Evolutionary conservation across 1,140 invertebrate species (phyloP).

Genomic region (Drosophila parabipectinata): DNA sequence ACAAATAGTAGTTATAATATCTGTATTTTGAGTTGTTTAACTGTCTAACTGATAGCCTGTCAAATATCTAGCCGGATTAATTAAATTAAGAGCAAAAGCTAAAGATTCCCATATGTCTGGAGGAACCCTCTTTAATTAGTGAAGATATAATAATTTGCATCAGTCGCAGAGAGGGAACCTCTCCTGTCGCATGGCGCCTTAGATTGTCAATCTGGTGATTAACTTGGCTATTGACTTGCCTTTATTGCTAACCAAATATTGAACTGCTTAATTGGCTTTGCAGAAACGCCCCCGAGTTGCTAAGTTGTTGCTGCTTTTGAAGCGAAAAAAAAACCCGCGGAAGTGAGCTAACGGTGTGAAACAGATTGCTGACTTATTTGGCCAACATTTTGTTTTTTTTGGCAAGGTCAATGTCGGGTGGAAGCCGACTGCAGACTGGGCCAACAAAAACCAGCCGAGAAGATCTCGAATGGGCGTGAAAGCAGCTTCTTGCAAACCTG

Average conservation of each 20-base stretch:
- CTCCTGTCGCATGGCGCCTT: background rate
- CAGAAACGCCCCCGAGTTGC: slow-evolving; percentile 28
- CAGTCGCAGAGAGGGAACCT: background rate
- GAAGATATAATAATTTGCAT: slow-evolving; percentile 44
- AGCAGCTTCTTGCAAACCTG: slow-evolving; percentile 32
- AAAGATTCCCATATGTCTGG: slow-evolving; percentile 53
- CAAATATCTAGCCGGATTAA: slow-evolving; percentile 36
- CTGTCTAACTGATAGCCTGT: slow-evolving; percentile 5
- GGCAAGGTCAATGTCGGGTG: slow-evolving; percentile 71
- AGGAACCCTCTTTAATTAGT: slow-evolving; percentile 44
- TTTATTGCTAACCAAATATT: slow-evolving; percentile 29
- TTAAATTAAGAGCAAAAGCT: slow-evolving; percentile 32
- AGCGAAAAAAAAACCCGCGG: slow-evolving; percentile 59
- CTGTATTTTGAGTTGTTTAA: background rate
- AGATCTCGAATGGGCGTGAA: slow-evolving; percentile 28
- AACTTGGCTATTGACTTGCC: slow-evolving; percentile 36
- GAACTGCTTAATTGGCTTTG: slow-evolving; percentile 2
- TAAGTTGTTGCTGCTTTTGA: slow-evolving; percentile 1
- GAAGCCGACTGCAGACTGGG: slow-evolving; percentile 13
- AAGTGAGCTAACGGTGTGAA: slow-evolving; percentile 72
- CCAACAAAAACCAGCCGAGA: slow-evolving; percentile 27
- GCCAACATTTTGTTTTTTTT: slow-evolving; percentile 36
- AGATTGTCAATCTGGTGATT: slow-evolving; percentile 28
- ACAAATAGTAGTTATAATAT: background rate
- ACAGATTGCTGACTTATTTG: slow-evolving; percentile 62